A percentile compares a stretch with the other conserved stretches of the same genome.
Evolutionary conservation across 1,140 invertebrate species (phyloP).

Genomic region (Papilio dardanus): DNA sequence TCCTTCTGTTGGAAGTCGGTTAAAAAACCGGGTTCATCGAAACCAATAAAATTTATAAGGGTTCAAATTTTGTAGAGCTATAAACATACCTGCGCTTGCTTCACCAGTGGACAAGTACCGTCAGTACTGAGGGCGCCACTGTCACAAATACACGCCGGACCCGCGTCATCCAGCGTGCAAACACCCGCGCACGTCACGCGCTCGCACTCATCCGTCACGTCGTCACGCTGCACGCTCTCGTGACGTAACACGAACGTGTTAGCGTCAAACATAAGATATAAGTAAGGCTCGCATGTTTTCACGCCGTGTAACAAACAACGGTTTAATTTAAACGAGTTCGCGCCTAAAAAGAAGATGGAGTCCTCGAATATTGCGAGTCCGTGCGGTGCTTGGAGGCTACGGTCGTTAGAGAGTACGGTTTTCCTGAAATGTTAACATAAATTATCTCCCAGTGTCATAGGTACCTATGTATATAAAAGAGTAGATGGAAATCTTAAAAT

Average conservation of each 20-base stretch:
- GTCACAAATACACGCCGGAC: conserved; percentile 83
- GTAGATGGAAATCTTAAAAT: no score
- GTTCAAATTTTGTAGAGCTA: no score
- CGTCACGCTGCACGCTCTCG: conserved; percentile 79
- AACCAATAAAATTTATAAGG: no score
- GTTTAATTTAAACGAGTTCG: conserved; percentile 74
- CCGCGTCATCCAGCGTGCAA: conserved; percentile 79
- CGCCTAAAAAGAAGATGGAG: conserved; percentile 82
- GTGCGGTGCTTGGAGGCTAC: conserved; percentile 72
- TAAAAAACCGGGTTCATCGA: no score
- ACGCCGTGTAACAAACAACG: conserved; percentile 82
- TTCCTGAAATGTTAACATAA: conserved; percentile 49
- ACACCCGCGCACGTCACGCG: conserved; percentile 80
- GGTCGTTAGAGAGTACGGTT: conserved; percentile 76
- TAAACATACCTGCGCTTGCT: conserved; percentile 45
- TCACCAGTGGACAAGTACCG: conserved; percentile 45
- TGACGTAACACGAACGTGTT: conserved; percentile 83
- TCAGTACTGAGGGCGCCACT: conserved; percentile 64
- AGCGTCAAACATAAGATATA: conserved; percentile 68
- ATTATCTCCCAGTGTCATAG: no score
- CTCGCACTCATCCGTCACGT: conserved; percentile 75
- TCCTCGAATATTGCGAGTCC: conserved; percentile 85
- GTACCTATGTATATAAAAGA: no score
- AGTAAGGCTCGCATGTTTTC: conserved; percentile 74
- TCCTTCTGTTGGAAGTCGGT: no score